Evolutionary conservation across 2,113 vertebrate genomes (phyloP), one percentile per base, ranked within the genome.

Genomic region (Cavia porcellus): DNA sequence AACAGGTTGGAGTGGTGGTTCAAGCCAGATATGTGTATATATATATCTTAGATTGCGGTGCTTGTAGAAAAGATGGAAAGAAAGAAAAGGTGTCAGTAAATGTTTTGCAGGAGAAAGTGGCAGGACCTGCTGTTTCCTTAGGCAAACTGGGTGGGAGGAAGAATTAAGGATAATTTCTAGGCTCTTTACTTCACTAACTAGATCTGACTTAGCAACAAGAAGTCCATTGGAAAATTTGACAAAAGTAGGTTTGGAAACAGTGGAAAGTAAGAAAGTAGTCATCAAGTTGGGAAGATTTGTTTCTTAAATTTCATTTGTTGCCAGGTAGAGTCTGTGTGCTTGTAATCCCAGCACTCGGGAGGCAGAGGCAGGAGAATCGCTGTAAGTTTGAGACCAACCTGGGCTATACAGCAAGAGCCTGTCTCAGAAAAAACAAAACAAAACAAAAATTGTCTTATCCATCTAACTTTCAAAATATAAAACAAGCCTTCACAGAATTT

Each of bases 211-310:
- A 52, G 50, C 30, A 59, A 7, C 14, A 19, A 80, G 15, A 30
- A 19, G 7, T 32, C 70, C 22, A 3, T 28, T 86, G 88, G 64
- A 89, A 62, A 92, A 50, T 84, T 45, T 15, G 32, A 79, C n/a
- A 66, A 59, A 87, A 88, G 47, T 20, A 35, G 45, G 35, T 57
- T 66, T 32, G 38, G 59, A 95, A 75, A 28, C 50, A 85, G 47
- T 85, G 86, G 72, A 79, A 87, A 90, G 13, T 68, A 79, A 95
- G 79, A 92, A 92, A 57, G 13, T 52, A 93, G 11, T 82, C 50
- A 57, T 47, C 22, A 62, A 38, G 24, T 57, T 88, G 68, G 45
- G 20, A 86, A 79, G 12, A n/a, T 62, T 86, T 70, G 77, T 66
- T 50, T 62, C 59, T 4, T 42, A 61, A n/a, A 61, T 84, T 45